A percentile compares a stretch with the other conserved stretches of the same genome.
phyloP scores from a whole-genome alignment of 1,140 invertebrate species.

The Chionoecetes opilio region DNA sequence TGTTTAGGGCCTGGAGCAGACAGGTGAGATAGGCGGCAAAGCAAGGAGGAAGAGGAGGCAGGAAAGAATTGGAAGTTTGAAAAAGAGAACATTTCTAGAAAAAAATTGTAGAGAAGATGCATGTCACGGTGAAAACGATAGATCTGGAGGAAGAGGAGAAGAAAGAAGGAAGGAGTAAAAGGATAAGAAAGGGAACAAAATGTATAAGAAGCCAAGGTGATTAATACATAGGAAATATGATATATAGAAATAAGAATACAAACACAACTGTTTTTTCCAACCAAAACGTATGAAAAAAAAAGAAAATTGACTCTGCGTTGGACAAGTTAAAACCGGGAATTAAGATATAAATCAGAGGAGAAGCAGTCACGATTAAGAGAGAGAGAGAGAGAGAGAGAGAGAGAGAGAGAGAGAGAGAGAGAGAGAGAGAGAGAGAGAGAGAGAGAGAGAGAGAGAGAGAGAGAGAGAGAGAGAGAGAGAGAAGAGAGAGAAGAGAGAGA shows the following conservation, averaged over 20 bases:
- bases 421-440: no score
- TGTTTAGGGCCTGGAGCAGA: not conserved
- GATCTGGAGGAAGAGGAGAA: no score
- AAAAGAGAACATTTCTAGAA: no score
- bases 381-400: not conserved
- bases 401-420: no score
- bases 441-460: slow-evolving; percentile 34
- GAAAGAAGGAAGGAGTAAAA: no score
- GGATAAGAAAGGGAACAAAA: not conserved
- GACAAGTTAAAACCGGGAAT: slow-evolving; percentile 20
- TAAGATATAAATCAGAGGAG: slow-evolving; percentile 35
- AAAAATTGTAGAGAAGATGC: no score
- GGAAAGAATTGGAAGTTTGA: not conserved
- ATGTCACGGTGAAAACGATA: no score
- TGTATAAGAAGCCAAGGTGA: not conserved
- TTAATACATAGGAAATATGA: not conserved
- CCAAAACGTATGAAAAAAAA: not conserved
- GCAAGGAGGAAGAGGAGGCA: not conserved
- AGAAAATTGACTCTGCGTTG: not conserved
- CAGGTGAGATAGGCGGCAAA: not conserved
- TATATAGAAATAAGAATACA: not conserved
- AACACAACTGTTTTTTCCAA: not conserved
- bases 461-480: slow-evolving; percentile 36
- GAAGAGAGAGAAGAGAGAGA: no score
- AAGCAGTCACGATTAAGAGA: slow-evolving; percentile 38